Percentiles rank a stretch among this genome's conserved stretches.
Evolutionary conservation across 2,113 vertebrate species (phyloP).

Genomic region (Climacteris rufus): DNA sequence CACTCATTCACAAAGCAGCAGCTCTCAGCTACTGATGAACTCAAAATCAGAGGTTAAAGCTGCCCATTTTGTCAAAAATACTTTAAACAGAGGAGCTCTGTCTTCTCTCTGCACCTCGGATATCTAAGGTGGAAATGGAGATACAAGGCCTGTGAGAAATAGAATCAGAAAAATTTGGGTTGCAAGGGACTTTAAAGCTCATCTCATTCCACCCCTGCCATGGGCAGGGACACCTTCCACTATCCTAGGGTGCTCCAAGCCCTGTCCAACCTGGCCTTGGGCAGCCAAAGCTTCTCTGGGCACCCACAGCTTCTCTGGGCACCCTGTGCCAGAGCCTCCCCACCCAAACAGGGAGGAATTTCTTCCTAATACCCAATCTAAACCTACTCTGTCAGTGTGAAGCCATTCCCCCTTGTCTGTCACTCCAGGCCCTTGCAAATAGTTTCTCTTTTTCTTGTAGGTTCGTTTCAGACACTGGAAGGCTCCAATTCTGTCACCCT

Average conservation of each 20-base stretch:
- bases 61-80: not conserved
- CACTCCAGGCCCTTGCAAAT: not conserved
- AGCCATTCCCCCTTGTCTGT: not conserved
- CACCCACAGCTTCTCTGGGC: not conserved
- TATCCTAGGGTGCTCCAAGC: rapidly evolving
- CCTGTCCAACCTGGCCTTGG: rapidly evolving
- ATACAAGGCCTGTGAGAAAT: not conserved
- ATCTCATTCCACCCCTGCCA: not conserved
- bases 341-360: not conserved
- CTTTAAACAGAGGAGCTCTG: not conserved
- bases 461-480: not conserved
- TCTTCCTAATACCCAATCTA: not conserved
- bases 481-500: not conserved
- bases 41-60: not conserved
- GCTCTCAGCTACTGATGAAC: not conserved
- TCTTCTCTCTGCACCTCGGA: not conserved
- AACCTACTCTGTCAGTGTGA: not conserved
- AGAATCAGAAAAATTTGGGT: not conserved
- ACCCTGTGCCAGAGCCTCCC: not conserved
- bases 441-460: not conserved
- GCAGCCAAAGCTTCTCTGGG: not conserved
- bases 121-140: not conserved
- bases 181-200: not conserved
- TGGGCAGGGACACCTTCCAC: not conserved
- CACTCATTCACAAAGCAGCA: not conserved